Conservation (phyloP, 2,888 invertebrate species). For the Eugnorisma glareosa region DNA sequence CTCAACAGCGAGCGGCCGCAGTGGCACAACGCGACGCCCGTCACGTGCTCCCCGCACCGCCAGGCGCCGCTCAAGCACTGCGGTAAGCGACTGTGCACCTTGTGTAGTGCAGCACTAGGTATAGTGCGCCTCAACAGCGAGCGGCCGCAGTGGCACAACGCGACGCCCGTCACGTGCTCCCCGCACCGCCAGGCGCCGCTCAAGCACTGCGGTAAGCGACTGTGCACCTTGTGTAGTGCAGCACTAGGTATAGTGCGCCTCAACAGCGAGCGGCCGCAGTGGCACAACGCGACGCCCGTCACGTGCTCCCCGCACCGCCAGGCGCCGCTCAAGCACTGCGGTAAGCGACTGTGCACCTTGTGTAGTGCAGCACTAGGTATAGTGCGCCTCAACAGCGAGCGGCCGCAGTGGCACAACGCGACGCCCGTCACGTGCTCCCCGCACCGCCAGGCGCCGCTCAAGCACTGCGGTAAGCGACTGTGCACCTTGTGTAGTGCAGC, state of each 20-base stretch:
- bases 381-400: background rate
- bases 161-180: background rate
- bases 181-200: background rate
- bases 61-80: conserved; percentile 90
- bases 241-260: background rate
- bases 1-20: conserved; percentile 89
- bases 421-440: background rate
- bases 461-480: conserved; percentile 1
- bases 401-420: background rate
- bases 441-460: background rate
- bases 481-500: background rate
- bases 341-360: background rate
- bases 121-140: background rate
- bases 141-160: conserved; percentile 1
- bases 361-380: conserved; percentile 2
- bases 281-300: background rate
- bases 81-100: conserved; percentile 69
- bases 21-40: conserved; percentile 96
- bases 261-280: background rate
- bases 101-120: conserved; percentile 1
- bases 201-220: conserved; percentile 1
- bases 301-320: background rate
- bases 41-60: conserved; percentile 89
- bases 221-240: background rate
- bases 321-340: conserved; percentile 1